These are phyloP conservation scores for Idaea dimidiata DNA, from an alignment of 2,888 invertebrate species.

Conservation along the genomic window DNA sequence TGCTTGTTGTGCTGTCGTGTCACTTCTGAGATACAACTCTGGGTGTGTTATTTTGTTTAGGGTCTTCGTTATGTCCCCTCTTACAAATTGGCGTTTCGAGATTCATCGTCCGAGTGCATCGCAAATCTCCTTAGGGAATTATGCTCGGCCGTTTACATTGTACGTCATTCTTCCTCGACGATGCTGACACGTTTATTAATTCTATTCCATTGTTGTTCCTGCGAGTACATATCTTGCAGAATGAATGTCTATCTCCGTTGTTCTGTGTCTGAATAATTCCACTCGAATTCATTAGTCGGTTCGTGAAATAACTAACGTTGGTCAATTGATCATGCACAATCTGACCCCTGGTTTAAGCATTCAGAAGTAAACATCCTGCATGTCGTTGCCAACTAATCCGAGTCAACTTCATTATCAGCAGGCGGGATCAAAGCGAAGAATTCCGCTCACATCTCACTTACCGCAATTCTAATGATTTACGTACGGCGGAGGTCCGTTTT, in stretches of 20 bases:
- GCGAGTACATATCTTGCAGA: not conserved
- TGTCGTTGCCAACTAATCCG: constrained; percentile 55
- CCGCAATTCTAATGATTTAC: constrained; percentile 77
- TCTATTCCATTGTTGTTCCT: constrained; percentile 17
- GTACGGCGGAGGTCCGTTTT: constrained; percentile 61
- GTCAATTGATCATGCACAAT: constrained; percentile 32
- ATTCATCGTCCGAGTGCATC: constrained; percentile 51
- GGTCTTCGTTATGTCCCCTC: constrained; percentile 74
- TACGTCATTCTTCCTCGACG: constrained; percentile 51
- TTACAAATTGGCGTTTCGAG: constrained; percentile 73
- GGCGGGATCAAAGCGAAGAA: constrained; percentile 57
- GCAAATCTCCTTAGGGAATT: constrained; percentile 54
- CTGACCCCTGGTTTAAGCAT: constrained; percentile 37
- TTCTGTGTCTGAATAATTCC: constrained; percentile 7
- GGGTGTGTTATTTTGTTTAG: constrained; percentile 63
- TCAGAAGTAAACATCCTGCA: constrained; percentile 42
- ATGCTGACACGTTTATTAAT: constrained; percentile 47
- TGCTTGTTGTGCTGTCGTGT: constrained; percentile 72
- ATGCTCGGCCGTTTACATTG: constrained; percentile 54
- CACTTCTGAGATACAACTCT: constrained; percentile 69
- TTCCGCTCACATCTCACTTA: constrained; percentile 75
- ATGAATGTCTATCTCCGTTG: not conserved
- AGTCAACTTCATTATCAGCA: constrained; percentile 60
- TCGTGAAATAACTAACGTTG: constrained; percentile 3
- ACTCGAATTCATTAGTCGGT: not conserved